Evolutionary conservation across 2,797 vertebrate species (phyloP).

Genomic region (Merluccius polli): DNA sequence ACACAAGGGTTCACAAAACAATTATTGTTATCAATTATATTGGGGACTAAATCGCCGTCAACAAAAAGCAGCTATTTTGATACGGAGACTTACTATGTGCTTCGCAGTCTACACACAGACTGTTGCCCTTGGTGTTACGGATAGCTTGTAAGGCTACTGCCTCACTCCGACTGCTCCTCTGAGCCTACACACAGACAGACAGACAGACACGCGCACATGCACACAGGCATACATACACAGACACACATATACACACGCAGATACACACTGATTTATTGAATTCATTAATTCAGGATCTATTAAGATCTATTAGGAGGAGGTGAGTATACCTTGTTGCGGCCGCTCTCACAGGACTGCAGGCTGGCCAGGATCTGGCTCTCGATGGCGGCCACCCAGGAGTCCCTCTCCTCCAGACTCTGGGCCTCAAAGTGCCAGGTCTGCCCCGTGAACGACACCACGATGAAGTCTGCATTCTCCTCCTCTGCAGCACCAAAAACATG

Average conservation of each 20-base stretch:
- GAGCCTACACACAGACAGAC: slow-evolving; percentile 68
- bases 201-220: slow-evolving; percentile 6
- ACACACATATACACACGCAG: too few species aligned
- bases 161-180: slow-evolving; percentile 92
- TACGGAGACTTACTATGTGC: slow-evolving; percentile 79
- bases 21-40: too few species aligned
- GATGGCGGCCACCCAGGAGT: slow-evolving; percentile 92
- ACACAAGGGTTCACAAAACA: too few species aligned
- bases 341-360: slow-evolving; percentile 93
- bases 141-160: slow-evolving; percentile 93
- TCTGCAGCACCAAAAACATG: slow-evolving; percentile 56
- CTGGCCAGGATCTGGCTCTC: slow-evolving; percentile 97
- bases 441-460: slow-evolving; percentile 91
- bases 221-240: not conserved
- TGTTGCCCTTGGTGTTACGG: slow-evolving; percentile 89
- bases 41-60: too few species aligned
- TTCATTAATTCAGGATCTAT: not conserved
- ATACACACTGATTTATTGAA: not conserved
- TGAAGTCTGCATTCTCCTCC: slow-evolving; percentile 94
- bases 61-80: too few species aligned
- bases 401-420: slow-evolving; percentile 87
- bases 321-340: slow-evolving; percentile 83
- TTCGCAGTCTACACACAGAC: slow-evolving; percentile 90
- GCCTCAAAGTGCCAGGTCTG: slow-evolving; percentile 98
- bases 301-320: not conserved